Evolutionary conservation across 2,888 invertebrate genomes (phyloP).

Genomic region (Mythimna loreyi): DNA sequence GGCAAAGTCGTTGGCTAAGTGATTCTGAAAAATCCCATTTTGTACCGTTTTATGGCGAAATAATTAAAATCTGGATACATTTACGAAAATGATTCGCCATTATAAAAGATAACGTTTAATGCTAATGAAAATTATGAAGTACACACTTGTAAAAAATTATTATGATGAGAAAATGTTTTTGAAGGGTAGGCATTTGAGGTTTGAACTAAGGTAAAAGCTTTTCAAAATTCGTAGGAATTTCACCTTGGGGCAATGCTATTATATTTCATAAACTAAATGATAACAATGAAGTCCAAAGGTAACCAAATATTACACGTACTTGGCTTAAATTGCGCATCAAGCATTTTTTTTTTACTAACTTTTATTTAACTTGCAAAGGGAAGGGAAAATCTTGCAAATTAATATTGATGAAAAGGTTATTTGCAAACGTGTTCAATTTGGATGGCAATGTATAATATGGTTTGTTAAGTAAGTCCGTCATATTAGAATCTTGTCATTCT

Average conservation of each 20-base stretch:
- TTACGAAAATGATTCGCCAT: constrained; percentile 7
- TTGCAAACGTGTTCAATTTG: too few relatives aligned
- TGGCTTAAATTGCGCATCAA: too few relatives aligned
- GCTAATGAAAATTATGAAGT: constrained; percentile 5
- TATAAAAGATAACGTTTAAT: constrained; percentile 9
- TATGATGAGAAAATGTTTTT: constrained; percentile 4
- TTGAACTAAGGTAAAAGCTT: background rate
- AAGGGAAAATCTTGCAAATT: too few relatives aligned
- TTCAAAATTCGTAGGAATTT: background rate
- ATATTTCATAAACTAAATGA: background rate
- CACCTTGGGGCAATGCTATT: background rate
- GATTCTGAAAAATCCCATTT: constrained; percentile 54
- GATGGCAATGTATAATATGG: too few relatives aligned
- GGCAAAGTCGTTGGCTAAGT: constrained; percentile 60
- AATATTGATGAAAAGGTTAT: too few relatives aligned
- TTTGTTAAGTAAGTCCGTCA: too few relatives aligned
- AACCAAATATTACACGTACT: too few relatives aligned
- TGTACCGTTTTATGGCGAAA: constrained; percentile 39
- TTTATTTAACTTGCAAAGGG: too few relatives aligned
- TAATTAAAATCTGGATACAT: constrained; percentile 39
- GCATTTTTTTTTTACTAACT: too few relatives aligned
- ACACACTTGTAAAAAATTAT: background rate
- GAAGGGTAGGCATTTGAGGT: background rate
- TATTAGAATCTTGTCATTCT: too few relatives aligned
- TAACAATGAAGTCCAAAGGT: background rate